A percentile compares a stretch with the other conserved stretches of the same genome.
Evolutionary conservation across 92 coral and sea anemone genomes (phyloP).

Genomic region (Bergia puertoricense): DNA sequence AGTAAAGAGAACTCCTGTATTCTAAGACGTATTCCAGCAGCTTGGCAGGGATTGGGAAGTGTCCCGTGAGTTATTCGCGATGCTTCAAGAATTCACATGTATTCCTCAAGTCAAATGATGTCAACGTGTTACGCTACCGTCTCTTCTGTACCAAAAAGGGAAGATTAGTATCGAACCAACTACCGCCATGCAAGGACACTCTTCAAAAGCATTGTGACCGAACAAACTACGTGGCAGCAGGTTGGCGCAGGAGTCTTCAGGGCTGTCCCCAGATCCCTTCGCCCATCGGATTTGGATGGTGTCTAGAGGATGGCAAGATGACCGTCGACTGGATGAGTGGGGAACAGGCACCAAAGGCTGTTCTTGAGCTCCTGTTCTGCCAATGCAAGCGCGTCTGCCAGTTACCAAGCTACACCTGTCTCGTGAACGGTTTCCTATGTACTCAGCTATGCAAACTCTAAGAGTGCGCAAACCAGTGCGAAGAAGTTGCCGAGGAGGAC

Average conservation of each 20-base stretch:
- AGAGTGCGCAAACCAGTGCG: constrained; percentile 44
- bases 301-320: constrained; percentile 37
- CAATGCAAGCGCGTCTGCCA: background rate
- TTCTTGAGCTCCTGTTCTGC: constrained; percentile 58
- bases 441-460: constrained; percentile 48
- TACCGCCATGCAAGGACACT: constrained; percentile 52
- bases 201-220: constrained; percentile 51
- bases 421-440: constrained; percentile 42
- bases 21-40: constrained; percentile 45
- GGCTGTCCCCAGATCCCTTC: no score
- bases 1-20: constrained; percentile 36
- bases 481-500: no score
- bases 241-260: no score
- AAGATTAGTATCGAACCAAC: constrained; percentile 57
- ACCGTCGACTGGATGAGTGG: constrained; percentile 57
- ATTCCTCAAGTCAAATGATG: constrained; percentile 47
- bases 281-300: constrained; percentile 50
- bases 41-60: constrained; percentile 54
- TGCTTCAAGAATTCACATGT: constrained; percentile 51
- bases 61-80: constrained; percentile 29
- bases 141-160: constrained; percentile 57
- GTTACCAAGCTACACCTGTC: constrained; percentile 48
- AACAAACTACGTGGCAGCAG: background rate
- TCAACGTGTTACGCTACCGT: constrained; percentile 53
- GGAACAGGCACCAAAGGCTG: constrained; percentile 62